Evolutionary conservation across 2,888 invertebrate genomes (phyloP), one percentile per base, ranked within the genome.

Genomic region (Petrophora chlorosata): DNA sequence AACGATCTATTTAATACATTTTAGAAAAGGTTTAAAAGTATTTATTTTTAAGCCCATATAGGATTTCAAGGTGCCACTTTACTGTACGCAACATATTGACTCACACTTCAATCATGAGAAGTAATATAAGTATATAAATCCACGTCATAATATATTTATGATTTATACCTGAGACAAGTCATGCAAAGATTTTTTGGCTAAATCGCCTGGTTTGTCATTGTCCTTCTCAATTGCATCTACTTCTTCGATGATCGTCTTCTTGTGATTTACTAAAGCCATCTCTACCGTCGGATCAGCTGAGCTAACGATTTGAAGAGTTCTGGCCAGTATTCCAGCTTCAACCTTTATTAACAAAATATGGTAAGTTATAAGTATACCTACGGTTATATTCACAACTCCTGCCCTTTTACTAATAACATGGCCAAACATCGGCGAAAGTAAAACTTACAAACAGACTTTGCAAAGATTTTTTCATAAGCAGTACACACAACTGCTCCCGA

Each of bases 251-350:
- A 79, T 85, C 51, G 84, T 67, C 67, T 91, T 91, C 61, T 90
- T 91, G 48, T 91, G 90, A 73, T 91, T 90, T 3, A 91, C 71
- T 15, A 91, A 65, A 19, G 90, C 90, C 75, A 89, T 82, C 70
- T 91, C 90, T 1, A 91, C 75, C 0, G 91, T 91, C 0, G 91
- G 90, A 53, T 92, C 91, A 33, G 84, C 90, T 33, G 92, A 90
- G 54, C 92, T 91, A 29, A 97, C 88, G 38, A 97, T 94, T 68
- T 95, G 95, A 44, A 94, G 83, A 0, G 97, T 96, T 49, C 96
- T 91, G 8, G 93, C 91, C 28, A 97, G 83, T 28, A 96, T 93
- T 5, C 95, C 95, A 19, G 92, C 91, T 81, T 97, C 97, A 0
- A 95, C 94, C 84, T 92, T 29, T 5, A 28, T 25, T 7, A 38